Conservation (phyloP, 2,888 invertebrate species). For the Lysandra coridon region DNA sequence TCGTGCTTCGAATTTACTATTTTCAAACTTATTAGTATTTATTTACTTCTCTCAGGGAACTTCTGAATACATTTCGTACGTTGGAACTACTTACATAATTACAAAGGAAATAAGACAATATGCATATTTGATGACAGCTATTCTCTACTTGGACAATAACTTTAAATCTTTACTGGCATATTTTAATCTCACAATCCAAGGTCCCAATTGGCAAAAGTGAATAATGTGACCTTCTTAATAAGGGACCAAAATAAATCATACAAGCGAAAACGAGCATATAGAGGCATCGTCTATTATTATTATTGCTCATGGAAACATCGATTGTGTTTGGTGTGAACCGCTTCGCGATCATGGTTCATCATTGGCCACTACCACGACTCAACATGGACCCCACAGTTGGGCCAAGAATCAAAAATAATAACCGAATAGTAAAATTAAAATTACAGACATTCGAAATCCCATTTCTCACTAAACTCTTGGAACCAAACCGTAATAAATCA, state of each 20-base stretch:
- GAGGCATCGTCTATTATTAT: not conserved
- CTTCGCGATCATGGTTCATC: no score
- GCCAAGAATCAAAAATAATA: not conserved
- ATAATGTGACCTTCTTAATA: no score
- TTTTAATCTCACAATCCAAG: no score
- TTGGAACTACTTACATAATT: not conserved
- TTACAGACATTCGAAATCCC: not conserved
- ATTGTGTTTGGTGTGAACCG: no score
- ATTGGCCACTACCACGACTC: no score
- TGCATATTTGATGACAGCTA: not conserved
- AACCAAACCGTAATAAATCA: constrained; percentile 11
- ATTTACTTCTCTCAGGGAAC: constrained; percentile 13
- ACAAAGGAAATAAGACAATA: constrained; percentile 5
- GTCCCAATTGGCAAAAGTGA: no score
- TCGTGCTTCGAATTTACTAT: constrained; percentile 44
- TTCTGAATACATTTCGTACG: constrained; percentile 15
- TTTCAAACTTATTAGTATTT: constrained; percentile 33
- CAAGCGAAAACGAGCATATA: not conserved
- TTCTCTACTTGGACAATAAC: not conserved
- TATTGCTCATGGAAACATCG: no score
- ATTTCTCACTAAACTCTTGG: not conserved
- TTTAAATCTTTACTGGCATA: not conserved
- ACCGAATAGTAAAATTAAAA: not conserved
- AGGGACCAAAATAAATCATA: not conserved
- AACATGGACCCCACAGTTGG: no score